Conservation (phyloP, 2,113 vertebrate species). For the Poecilia latipinna region DNA sequence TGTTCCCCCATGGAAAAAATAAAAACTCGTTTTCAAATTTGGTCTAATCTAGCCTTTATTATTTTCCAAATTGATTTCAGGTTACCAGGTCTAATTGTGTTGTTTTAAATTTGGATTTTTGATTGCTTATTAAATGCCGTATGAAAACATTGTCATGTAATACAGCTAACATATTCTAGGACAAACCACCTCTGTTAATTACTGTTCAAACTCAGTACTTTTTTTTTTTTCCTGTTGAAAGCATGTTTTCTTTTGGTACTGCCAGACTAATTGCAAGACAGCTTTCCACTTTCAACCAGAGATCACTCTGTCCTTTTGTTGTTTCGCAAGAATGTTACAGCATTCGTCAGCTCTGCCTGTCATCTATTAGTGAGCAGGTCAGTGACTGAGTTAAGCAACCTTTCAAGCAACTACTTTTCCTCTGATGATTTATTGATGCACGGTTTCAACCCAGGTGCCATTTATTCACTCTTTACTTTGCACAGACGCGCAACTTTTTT, state of each 20-base stretch:
- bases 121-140: not conserved
- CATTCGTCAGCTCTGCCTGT: constrained; percentile 2
- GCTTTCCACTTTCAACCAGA: not conserved
- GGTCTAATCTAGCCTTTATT: not conserved
- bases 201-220: not conserved
- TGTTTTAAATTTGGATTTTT: not conserved
- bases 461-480: constrained; percentile 22
- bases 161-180: not conserved
- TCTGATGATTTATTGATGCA: constrained; percentile 61
- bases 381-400: constrained; percentile 2
- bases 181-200: constrained; percentile 9
- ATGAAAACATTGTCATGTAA: not conserved
- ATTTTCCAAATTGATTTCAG: not conserved
- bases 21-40: not conserved
- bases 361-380: not conserved
- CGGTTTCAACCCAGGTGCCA: constrained; percentile 29
- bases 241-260: not conserved
- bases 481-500: constrained; percentile 46
- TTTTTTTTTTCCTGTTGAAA: not conserved
- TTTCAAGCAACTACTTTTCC: constrained; percentile 17
- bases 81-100: not conserved
- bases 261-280: constrained; percentile 1
- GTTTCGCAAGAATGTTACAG: not conserved
- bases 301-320: not conserved
- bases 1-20: not conserved